Conservation (phyloP, 2,888 invertebrate species). For the Andrena hattorfiana region DNA sequence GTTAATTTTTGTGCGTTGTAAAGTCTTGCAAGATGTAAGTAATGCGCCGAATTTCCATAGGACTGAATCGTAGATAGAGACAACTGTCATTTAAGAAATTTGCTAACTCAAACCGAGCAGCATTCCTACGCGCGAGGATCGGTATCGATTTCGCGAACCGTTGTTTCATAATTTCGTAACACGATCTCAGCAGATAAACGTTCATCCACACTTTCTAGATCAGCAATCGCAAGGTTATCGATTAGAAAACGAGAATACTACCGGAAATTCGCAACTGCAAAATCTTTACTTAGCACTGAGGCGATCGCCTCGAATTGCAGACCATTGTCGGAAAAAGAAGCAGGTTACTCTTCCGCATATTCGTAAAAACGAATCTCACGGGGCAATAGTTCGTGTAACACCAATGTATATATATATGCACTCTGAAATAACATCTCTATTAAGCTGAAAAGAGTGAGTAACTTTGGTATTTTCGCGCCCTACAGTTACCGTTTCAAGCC, state of each 20-base stretch:
- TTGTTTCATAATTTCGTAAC: not conserved
- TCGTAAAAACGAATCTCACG: conserved; percentile 1
- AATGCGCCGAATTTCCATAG: not conserved
- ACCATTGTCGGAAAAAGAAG: not conserved
- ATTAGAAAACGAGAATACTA: not conserved
- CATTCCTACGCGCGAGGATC: not conserved
- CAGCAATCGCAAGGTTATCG: conserved; percentile 2
- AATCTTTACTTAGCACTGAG: not conserved
- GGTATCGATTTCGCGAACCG: not conserved
- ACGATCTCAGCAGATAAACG: not conserved
- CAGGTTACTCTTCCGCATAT: not conserved
- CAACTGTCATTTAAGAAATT: not conserved
- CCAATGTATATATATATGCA: not conserved
- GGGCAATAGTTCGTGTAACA: conserved; percentile 6
- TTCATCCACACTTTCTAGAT: not conserved
- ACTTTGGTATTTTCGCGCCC: conserved; percentile 1
- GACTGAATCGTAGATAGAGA: not conserved
- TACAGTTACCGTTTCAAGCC: conserved; percentile 29
- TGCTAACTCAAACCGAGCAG: conserved; percentile 8
- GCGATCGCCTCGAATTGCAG: not conserved
- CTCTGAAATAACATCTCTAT: conserved; percentile 43
- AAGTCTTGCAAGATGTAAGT: conserved; percentile 7
- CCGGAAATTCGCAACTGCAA: not conserved
- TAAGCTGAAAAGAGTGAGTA: conserved; percentile 50
- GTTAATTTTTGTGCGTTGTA: conserved; percentile 9